Base-by-base conservation (phyloP, 2,113 vertebrate species). In the Anser brachyrhynchus region DNA sequence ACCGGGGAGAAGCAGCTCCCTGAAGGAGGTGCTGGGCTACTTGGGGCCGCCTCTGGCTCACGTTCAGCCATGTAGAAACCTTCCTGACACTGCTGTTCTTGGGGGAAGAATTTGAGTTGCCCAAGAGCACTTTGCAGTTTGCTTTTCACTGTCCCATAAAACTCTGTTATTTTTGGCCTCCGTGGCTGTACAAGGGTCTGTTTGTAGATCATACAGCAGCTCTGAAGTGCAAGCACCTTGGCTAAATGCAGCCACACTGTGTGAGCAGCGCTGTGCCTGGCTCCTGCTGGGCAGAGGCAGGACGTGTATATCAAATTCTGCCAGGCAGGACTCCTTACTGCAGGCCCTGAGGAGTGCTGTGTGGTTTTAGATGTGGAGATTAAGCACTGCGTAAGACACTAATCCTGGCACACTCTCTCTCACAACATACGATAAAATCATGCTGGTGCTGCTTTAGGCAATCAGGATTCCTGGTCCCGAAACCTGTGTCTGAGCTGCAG, bases 301-400 rank as follows among this genome's bases (percentile, higher is more conserved):
- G 85, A 52, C 6, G 8, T 44, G 13, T 0, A 0, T 86, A 71
- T 80, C 6, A 8, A 84, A 83, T 92, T 89, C 80, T 64, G 72
- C 70, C 35, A 64, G 81, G 69, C 44, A 89, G 83, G 79, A 71
- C 57, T 83, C 62, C 88, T 67, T 52, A 75, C 73, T 54, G 22
- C 69, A 54, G 76, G 70, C 37, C 73, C 14, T 3, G 3, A 9
- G 71, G 70, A 83, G 1, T 41, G 10, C 84, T 3, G 0, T 43
- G 33, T 55, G 20, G 23, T 81, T 92, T 90, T 89, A 92, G 84
- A 93, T 3, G 11, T 49, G 81, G 85, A 75, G 73, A 88, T 84
- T 62, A 95, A 79, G 73, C 31, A 23, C 43, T 49, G 70, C 14
- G 0, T 77, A 41, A 95, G 49, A 87, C 49, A 35, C 49, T 41